Conservation (phyloP, 2,113 vertebrate species). For the Heteronetta atricapilla region DNA sequence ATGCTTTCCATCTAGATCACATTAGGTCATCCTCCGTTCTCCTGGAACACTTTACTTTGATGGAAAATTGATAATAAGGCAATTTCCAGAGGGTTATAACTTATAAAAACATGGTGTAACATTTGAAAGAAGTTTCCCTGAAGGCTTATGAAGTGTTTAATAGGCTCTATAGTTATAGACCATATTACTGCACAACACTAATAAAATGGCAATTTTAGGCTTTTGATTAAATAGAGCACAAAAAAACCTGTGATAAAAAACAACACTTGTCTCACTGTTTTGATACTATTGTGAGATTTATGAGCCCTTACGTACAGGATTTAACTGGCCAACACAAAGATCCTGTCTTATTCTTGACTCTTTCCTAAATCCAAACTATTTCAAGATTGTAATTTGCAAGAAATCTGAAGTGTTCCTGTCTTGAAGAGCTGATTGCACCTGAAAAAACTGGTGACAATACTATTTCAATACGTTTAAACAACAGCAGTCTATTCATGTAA, state of each 20-base stretch:
- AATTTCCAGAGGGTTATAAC: constrained; percentile 21
- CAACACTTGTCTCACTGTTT: not conserved
- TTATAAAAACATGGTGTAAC: constrained; percentile 6
- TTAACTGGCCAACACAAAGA: not conserved
- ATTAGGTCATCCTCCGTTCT: not conserved
- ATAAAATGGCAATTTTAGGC: constrained; percentile 27
- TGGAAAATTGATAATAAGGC: constrained; percentile 21
- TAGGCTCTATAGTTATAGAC: constrained; percentile 21
- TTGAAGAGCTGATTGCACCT: not conserved
- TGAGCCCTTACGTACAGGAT: not conserved
- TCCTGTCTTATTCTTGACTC: not conserved
- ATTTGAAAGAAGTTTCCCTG: constrained; percentile 14
- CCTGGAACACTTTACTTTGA: constrained; percentile 7
- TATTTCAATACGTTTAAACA: not conserved
- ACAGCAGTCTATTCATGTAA: not conserved
- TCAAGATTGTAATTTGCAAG: not conserved
- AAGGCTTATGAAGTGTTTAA: constrained; percentile 58
- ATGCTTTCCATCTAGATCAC: not conserved
- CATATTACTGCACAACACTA: constrained; percentile 38
- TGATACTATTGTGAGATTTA: not conserved
- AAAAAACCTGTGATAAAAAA: not conserved
- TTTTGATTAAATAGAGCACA: not conserved
- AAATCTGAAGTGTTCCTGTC: not conserved
- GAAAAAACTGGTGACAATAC: not conserved
- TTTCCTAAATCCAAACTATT: not conserved